Conservation (phyloP, 2,888 invertebrate species). For the Ophion ellenae region DNA sequence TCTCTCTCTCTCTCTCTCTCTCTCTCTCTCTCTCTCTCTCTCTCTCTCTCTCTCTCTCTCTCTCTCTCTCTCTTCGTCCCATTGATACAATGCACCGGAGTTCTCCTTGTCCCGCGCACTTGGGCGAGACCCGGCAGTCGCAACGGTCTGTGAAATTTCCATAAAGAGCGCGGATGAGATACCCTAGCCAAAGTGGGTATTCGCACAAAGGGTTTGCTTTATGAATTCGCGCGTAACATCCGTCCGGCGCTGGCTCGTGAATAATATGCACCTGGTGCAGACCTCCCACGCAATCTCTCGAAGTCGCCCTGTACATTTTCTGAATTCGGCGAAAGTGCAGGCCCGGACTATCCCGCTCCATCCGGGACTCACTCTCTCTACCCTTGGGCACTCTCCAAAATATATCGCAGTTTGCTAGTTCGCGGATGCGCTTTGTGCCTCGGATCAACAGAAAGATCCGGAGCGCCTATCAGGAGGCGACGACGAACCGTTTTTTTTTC, state of each 20-base stretch:
- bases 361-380: background rate
- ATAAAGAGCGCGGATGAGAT: conserved; percentile 77
- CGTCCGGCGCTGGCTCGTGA: conserved; percentile 79
- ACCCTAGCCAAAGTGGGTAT: conserved; percentile 71
- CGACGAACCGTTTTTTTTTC: background rate
- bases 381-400: conserved; percentile 34
- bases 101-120: conserved; percentile 60
- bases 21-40: conserved; percentile 30
- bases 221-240: conserved; percentile 81
- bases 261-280: conserved; percentile 82
- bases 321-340: conserved; percentile 59
- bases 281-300: conserved; percentile 42
- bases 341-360: conserved; percentile 2
- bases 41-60: conserved; percentile 24
- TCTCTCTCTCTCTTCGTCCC: conserved; percentile 18
- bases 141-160: conserved; percentile 79
- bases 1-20: conserved; percentile 33
- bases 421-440: conserved; percentile 10
- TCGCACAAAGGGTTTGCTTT: conserved; percentile 81
- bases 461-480: background rate
- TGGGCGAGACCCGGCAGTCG: conserved; percentile 69
- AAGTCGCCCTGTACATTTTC: conserved; percentile 68
- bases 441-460: background rate
- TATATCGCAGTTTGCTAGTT: conserved; percentile 39
- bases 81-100: conserved; percentile 30